phyloP scores from a whole-genome alignment of 2,797 vertebrate species.

The Rhinella marina region DNA sequence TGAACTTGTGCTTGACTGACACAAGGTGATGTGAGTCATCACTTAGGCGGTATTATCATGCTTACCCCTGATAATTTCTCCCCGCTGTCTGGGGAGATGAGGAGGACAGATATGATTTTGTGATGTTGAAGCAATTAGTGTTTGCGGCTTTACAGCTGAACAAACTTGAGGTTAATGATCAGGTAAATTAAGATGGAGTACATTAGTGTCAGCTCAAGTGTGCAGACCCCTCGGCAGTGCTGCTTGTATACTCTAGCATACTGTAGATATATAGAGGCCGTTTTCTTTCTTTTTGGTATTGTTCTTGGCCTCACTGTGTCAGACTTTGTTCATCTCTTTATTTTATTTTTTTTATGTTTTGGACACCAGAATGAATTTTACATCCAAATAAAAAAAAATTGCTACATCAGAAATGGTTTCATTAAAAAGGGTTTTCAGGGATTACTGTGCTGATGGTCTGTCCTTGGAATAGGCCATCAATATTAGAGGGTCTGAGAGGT shows the following conservation, averaged over 20 bases:
- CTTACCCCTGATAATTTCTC: conserved; percentile 76
- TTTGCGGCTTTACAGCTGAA: conserved; percentile 81
- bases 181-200: conserved; percentile 79
- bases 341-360: background rate
- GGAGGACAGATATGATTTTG: conserved; percentile 76
- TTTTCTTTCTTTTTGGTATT: conserved; percentile 26
- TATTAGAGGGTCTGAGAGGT: no score
- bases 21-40: conserved; percentile 75
- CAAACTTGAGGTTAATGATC: conserved; percentile 79
- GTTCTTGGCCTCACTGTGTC: background rate
- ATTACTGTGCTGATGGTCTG: no score
- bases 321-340: background rate
- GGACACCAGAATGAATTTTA: background rate
- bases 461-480: no score
- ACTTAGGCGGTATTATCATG: conserved; percentile 77
- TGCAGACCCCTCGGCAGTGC: conserved; percentile 65
- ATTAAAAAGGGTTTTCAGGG: background rate
- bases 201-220: conserved; percentile 71
- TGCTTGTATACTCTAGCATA: background rate
- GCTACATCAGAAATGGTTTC: background rate
- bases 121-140: conserved; percentile 81
- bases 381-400: background rate
- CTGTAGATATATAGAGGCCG: background rate
- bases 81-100: conserved; percentile 77
- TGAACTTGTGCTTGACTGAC: conserved; percentile 75